phyloP scores from a whole-genome alignment of 2,888 invertebrate genomes.

The Julus scanicus region DNA sequence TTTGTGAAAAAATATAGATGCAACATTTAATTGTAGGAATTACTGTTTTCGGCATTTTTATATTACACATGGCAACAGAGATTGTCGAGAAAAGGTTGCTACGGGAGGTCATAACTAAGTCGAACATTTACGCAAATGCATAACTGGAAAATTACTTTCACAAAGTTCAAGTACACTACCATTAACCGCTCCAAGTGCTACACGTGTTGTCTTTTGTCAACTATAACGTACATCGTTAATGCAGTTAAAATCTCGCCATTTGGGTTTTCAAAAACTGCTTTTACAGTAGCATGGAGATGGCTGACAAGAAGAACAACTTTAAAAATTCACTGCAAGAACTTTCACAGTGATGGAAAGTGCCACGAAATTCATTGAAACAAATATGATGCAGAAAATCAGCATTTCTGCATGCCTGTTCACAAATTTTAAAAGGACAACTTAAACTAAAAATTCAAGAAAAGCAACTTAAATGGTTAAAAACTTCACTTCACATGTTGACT shows the following conservation, averaged over 20 bases:
- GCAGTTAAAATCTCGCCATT: background rate
- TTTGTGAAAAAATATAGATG: too few relatives aligned
- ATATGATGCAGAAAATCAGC: background rate
- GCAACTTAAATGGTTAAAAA: constrained; percentile 5
- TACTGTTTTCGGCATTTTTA: too few relatives aligned
- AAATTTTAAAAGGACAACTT: background rate
- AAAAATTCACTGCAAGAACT: background rate
- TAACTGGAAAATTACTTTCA: constrained; percentile 2
- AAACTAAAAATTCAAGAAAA: background rate
- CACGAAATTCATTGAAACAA: background rate
- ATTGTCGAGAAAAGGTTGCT: too few relatives aligned
- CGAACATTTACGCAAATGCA: background rate
- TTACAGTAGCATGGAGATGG: background rate
- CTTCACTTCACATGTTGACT: background rate
- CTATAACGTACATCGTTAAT: background rate
- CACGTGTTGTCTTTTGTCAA: background rate
- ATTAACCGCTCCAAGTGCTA: background rate
- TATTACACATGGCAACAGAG: too few relatives aligned
- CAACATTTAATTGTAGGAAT: too few relatives aligned
- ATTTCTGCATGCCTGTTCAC: background rate
- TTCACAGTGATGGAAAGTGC: background rate
- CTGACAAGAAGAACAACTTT: background rate
- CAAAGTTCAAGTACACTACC: background rate
- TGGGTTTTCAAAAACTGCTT: background rate
- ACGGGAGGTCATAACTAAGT: too few relatives aligned